phyloP scores from a whole-genome alignment of 2,797 vertebrate species.

The Phalloptychus januarius region DNA sequence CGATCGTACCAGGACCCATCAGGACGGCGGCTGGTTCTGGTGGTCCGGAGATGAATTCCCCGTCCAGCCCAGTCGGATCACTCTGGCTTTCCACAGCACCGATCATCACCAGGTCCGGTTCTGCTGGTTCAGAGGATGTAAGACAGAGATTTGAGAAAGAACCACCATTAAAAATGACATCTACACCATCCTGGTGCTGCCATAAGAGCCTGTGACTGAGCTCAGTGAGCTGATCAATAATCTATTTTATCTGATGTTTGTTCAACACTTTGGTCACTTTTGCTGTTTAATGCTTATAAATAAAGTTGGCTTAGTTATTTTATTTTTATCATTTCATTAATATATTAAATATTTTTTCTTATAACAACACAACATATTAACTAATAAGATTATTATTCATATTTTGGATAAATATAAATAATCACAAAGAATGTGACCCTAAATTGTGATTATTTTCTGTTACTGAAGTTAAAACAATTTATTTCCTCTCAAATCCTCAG shows the following conservation, averaged over 20 bases:
- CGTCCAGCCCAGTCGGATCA: background rate
- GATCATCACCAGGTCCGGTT: constrained; percentile 12
- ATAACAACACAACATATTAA: no score
- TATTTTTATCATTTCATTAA: no score
- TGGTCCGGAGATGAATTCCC: background rate
- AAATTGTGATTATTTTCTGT: background rate
- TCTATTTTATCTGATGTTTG: no score
- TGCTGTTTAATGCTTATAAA: no score
- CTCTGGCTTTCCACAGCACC: constrained; percentile 14
- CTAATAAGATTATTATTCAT: background rate
- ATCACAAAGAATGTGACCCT: background rate
- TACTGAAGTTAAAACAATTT: background rate
- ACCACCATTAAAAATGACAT: no score
- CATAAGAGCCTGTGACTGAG: no score
- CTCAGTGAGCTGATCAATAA: no score
- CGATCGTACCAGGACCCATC: constrained; percentile 26
- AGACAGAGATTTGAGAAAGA: background rate
- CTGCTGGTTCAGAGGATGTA: constrained; percentile 8
- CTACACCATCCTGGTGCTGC: no score
- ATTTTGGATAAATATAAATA: background rate
- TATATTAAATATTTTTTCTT: no score
- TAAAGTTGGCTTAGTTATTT: no score
- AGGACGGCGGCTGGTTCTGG: background rate
- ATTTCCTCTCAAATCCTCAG: background rate
- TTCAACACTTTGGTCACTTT: no score